phyloP scores from a whole-genome alignment of 2,113 vertebrate genomes.

The Macrotus californicus region DNA sequence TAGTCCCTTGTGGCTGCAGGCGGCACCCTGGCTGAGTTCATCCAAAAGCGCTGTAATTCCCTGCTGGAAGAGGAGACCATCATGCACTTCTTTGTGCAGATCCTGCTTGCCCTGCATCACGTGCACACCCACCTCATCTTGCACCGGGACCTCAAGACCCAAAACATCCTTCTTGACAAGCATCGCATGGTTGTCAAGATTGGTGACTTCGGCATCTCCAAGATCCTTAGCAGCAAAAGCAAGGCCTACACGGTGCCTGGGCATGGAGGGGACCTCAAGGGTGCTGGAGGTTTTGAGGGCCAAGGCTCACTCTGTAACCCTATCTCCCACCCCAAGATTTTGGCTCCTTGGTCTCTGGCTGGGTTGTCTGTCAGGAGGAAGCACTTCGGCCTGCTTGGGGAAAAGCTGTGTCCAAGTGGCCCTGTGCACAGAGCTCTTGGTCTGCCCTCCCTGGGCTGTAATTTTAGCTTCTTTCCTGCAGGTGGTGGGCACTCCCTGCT shows the following conservation, averaged over 20 bases:
- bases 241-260: conserved; percentile 91
- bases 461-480: conserved; percentile 62
- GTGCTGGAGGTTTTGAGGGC: background rate
- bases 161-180: conserved; percentile 98
- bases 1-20: conserved; percentile 77
- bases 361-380: background rate
- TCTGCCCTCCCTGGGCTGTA: background rate
- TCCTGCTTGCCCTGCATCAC: conserved; percentile 94
- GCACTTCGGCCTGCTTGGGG: background rate
- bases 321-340: background rate
- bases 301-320: background rate
- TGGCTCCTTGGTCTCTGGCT: background rate
- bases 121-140: conserved; percentile 98
- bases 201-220: conserved; percentile 98
- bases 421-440: background rate
- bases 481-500: conserved; percentile 98
- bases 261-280: background rate
- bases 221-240: conserved; percentile 99
- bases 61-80: conserved; percentile 97
- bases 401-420: background rate
- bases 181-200: conserved; percentile 98
- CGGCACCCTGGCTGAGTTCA: conserved; percentile 95
- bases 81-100: conserved; percentile 98
- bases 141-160: conserved; percentile 97
- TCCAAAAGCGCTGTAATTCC: conserved; percentile 97